phyloP scores from a whole-genome alignment of 2,888 invertebrate species.

The Nycteola revayana region DNA sequence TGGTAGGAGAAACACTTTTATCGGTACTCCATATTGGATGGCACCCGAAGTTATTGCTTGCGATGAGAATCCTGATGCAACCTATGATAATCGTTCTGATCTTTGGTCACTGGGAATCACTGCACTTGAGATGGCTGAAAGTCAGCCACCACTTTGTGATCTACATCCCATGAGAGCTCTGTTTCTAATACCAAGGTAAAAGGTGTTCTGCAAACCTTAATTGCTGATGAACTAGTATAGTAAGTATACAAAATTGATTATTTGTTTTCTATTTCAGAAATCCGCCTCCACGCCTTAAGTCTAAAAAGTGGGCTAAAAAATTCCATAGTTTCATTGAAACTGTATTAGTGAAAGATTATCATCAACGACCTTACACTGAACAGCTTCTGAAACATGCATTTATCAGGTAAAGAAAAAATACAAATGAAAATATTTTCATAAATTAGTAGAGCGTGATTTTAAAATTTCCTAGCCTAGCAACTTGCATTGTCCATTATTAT shows the following conservation, averaged over 20 bases:
- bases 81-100: conserved; percentile 98
- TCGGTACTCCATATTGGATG: conserved; percentile 99
- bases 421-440: no score
- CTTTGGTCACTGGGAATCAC: conserved; percentile 97
- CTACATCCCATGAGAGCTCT: conserved; percentile 99
- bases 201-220: no score
- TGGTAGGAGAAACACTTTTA: conserved; percentile 99
- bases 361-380: conserved; percentile 98
- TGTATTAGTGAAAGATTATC: conserved; percentile 99
- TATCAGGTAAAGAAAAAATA: conserved; percentile 88
- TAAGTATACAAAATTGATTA: no score
- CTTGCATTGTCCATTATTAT: no score
- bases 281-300: conserved; percentile 98
- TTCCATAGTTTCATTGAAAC: conserved; percentile 99
- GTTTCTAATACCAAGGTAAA: conserved; percentile 94
- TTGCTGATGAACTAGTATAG: no score
- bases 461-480: no score
- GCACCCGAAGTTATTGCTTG: conserved; percentile 99
- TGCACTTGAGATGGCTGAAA: conserved; percentile 99
- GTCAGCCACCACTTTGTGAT: conserved; percentile 99
- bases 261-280: conserved; percentile 82
- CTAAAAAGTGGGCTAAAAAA: conserved; percentile 98
- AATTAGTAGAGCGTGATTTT: no score
- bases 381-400: conserved; percentile 98
- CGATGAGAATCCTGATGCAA: conserved; percentile 99